Percentiles rank a stretch among this genome's conserved stretches.
Conservation (phyloP, 2,113 vertebrate species). For the Sphaerodactylus townsendi region DNA sequence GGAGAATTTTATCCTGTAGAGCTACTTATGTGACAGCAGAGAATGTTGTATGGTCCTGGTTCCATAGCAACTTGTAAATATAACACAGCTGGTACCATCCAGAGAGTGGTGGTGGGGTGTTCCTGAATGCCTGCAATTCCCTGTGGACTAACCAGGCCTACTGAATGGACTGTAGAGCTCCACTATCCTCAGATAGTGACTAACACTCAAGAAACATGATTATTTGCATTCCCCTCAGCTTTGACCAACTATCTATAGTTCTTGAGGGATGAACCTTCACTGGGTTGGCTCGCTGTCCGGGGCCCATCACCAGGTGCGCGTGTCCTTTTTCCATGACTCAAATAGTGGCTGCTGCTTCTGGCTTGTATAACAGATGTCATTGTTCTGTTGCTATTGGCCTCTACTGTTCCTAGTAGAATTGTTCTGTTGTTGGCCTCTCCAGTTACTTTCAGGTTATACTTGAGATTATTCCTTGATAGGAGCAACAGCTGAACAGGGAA, state of each 20-base stretch:
- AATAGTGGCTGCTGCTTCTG: not conserved
- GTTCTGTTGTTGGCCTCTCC: not conserved
- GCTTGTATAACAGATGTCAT: not conserved
- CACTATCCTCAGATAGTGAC: not conserved
- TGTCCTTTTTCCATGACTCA: not conserved
- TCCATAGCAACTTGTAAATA: conserved; percentile 20
- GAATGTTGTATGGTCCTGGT: not conserved
- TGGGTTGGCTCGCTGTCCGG: not conserved
- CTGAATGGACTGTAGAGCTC: not conserved
- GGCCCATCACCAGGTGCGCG: not conserved
- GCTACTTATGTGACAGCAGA: not conserved
- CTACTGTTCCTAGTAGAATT: too few species aligned
- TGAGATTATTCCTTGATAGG: not conserved
- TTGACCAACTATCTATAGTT: not conserved
- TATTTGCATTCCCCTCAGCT: conserved; percentile 13
- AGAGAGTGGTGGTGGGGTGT: not conserved
- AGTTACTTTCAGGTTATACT: not conserved
- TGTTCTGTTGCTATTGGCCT: not conserved
- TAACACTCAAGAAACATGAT: not conserved
- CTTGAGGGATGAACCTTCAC: not conserved
- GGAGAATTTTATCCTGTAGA: not conserved
- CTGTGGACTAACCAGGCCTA: not conserved
- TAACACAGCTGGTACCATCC: not conserved
- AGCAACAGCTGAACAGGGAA: not conserved
- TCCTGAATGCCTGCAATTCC: conserved; percentile 14